These are phyloP conservation scores for Caenorhabditis sulstoni DNA, from an alignment of 2,888 invertebrate species.

Conservation along the genomic window DNA sequence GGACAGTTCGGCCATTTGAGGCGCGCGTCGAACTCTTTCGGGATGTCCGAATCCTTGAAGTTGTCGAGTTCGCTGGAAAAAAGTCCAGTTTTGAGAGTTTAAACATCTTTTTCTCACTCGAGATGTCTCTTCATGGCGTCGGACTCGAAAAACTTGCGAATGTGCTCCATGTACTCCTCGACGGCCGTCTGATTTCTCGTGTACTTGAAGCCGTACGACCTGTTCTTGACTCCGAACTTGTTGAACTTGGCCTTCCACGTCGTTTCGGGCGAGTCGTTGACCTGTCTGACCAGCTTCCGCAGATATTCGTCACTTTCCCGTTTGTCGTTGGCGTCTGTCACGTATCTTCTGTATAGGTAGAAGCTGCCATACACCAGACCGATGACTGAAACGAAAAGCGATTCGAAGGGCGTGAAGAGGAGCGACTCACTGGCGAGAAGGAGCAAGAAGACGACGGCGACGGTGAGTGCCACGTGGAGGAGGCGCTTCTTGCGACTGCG, in stretches of 20 bases:
- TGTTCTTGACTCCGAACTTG: constrained; percentile 75
- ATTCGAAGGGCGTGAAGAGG: neutral
- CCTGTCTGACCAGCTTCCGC: constrained; percentile 73
- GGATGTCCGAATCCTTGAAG: constrained; percentile 68
- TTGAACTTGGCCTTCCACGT: constrained; percentile 80
- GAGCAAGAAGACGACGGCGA: constrained; percentile 32
- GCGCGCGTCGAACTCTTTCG: constrained; percentile 77
- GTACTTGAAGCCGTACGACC: constrained; percentile 70
- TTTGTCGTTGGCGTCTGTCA: constrained; percentile 62
- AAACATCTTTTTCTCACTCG: constrained; percentile 67
- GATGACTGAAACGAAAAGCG: constrained; percentile 28
- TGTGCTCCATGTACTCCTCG: constrained; percentile 75
- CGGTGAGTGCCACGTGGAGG: constrained; percentile 17
- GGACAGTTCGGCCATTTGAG: constrained; percentile 79
- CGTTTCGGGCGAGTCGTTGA: constrained; percentile 73
- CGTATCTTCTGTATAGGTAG: constrained; percentile 56
- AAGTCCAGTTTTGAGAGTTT: neutral
- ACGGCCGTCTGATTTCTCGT: constrained; percentile 78
- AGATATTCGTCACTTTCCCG: constrained; percentile 72
- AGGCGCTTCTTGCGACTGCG: constrained; percentile 48
- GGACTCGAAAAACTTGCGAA: constrained; percentile 76
- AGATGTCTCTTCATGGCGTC: constrained; percentile 76
- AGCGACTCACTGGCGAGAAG: constrained; percentile 46
- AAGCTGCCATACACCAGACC: constrained; percentile 61
- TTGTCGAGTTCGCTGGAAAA: constrained; percentile 72